Conservation (phyloP, 2,797 vertebrate species). For the Onychomys arenicola region DNA sequence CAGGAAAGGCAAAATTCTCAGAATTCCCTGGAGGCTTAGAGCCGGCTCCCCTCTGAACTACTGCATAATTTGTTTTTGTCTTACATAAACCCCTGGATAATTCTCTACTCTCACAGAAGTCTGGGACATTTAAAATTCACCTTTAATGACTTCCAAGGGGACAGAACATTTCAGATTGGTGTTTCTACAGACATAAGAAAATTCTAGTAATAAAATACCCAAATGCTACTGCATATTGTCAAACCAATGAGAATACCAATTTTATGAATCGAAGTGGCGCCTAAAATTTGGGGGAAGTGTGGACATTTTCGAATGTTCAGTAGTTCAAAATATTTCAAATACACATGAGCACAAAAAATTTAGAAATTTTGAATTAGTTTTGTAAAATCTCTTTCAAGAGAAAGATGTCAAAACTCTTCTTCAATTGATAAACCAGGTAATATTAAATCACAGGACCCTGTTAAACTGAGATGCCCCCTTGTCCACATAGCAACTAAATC, state of each 20-base stretch:
- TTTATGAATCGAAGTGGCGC: background rate
- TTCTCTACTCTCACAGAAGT: conserved; percentile 64
- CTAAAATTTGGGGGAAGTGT: background rate
- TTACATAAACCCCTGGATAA: conserved; percentile 75
- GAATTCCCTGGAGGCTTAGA: conserved; percentile 57
- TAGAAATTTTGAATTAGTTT: background rate
- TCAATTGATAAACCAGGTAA: background rate
- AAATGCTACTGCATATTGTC: background rate
- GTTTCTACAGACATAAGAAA: conserved; percentile 59
- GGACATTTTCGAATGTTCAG: background rate
- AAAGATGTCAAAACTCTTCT: background rate
- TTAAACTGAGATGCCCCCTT: background rate
- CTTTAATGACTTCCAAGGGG: conserved; percentile 76
- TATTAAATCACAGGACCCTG: background rate
- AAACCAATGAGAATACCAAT: background rate
- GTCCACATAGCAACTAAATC: background rate
- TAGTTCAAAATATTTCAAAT: background rate
- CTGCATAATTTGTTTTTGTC: conserved; percentile 80
- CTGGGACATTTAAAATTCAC: conserved; percentile 69
- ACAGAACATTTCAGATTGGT: conserved; percentile 61
- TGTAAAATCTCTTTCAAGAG: conserved; percentile 29
- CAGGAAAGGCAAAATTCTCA: conserved; percentile 64
- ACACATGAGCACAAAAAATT: background rate
- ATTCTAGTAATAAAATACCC: conserved; percentile 43
- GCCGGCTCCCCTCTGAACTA: conserved; percentile 28